Base-by-base conservation (phyloP, 2,797 vertebrate species). In the Acropternis orthonyx region DNA sequence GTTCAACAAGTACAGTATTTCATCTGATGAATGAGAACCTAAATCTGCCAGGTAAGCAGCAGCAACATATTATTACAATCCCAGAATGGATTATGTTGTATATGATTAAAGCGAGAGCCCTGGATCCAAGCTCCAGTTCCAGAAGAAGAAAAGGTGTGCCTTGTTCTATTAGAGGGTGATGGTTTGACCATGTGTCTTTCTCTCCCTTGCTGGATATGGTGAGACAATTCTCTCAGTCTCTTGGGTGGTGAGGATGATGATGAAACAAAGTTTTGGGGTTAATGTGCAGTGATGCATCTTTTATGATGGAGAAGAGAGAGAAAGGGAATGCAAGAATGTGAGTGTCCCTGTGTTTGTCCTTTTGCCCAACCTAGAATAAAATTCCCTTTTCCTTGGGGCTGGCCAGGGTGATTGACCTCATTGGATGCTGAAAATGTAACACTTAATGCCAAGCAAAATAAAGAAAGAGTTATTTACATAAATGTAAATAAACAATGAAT, bases 1-100 rank as follows among this genome's bases (percentile, higher is more conserved):
- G 73, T 92, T 93, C 77, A 91, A 87, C 48, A 91, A 85, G 84
- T 54, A 41, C 8, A 85, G 26, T 77, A 89, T 87, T 89, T 88
- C 30, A 72, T 66, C 37, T 80, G 83, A 93, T 80, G 54, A 67
- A 92, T 62, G 63, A 93, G 75, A 85, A 89, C 61, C 21, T 66
- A 48, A 82, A 93, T 84, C 59, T 89, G 19, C 48, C 83, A 65
- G 62, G 74, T 78, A 95, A 95, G 67, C 49, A 96, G 52, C 15
- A 86, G 28, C 48, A 63, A 85, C 46, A 28, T 56, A 88, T 43
- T 62, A 85, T 80, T 73, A 77, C 39, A 88, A 12, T 62, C 88
- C 37, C 39, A 68, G 49, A 79, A 78, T 69, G 18, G 27, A 78
- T 95, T 81, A 41, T 83, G 67, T 28, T 76, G 36, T 52, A 37